A percentile compares a stretch with the other conserved stretches of the same genome.
phyloP scores from a whole-genome alignment of 1,140 invertebrate species.

The Eupeodes corollae region DNA sequence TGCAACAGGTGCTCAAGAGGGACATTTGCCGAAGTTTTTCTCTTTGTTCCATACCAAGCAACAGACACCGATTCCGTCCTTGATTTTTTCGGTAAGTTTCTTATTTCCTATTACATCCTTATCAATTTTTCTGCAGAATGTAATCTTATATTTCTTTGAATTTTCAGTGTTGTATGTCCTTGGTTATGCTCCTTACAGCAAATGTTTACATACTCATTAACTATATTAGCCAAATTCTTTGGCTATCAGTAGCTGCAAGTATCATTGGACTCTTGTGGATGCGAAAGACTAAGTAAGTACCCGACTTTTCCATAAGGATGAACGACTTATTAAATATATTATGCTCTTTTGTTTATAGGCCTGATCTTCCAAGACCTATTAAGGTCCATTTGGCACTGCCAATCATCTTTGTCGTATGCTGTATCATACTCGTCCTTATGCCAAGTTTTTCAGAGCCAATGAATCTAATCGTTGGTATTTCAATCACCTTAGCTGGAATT shows the following conservation, averaged over 20 bases:
- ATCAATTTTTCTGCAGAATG: no score
- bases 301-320: neutral
- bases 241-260: slow-evolving; percentile 65
- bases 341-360: slow-evolving; percentile 31
- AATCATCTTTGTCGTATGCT: slow-evolving; percentile 72
- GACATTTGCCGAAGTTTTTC: slow-evolving; percentile 69
- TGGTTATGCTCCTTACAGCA: slow-evolving; percentile 58
- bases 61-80: slow-evolving; percentile 69
- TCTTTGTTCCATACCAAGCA: slow-evolving; percentile 62
- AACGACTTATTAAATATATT: neutral
- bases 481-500: slow-evolving; percentile 76
- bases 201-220: slow-evolving; percentile 64
- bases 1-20: slow-evolving; percentile 66
- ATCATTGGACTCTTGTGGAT: slow-evolving; percentile 71
- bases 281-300: slow-evolving; percentile 43
- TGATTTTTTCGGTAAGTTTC: slow-evolving; percentile 58
- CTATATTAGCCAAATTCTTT: slow-evolving; percentile 67
- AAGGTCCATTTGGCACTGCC: slow-evolving; percentile 70
- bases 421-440: slow-evolving; percentile 68
- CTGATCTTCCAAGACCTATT: slow-evolving; percentile 68
- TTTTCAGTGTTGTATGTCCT: slow-evolving; percentile 57
- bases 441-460: slow-evolving; percentile 65
- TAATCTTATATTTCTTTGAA: neutral
- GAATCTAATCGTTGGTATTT: slow-evolving; percentile 73
- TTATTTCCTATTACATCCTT: neutral